These are phyloP conservation scores for Carassius gibelio DNA, from an alignment of 2,113 vertebrate genomes.

Conservation along the genomic window DNA sequence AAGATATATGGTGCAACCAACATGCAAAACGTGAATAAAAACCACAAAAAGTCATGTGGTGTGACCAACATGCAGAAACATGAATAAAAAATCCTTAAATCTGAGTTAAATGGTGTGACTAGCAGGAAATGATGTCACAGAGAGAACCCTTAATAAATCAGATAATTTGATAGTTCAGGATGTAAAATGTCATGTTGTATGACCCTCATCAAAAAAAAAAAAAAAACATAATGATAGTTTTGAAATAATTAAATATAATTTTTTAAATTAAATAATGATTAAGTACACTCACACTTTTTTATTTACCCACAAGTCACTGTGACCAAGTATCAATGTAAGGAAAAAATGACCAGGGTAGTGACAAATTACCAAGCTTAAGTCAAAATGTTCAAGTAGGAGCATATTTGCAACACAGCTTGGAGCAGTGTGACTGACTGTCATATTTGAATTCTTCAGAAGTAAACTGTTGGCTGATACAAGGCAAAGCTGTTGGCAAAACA, in stretches of 20 bases:
- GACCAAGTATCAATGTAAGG: neutral
- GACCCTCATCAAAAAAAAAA: neutral
- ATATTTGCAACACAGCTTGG: neutral
- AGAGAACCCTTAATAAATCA: neutral
- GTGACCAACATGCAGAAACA: neutral
- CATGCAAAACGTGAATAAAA: neutral
- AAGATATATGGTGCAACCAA: neutral
- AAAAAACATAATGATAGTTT: neutral
- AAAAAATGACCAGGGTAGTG: neutral
- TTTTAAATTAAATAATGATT: neutral
- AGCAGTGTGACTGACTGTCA: slow-evolving; percentile 16
- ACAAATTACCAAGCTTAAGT: neutral
- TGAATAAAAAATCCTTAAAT: neutral
- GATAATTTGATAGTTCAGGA: neutral
- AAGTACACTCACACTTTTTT: neutral
- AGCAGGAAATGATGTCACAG: neutral
- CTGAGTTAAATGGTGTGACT: no score
- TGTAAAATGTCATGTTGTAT: neutral
- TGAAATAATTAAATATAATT: neutral
- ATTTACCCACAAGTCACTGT: neutral
- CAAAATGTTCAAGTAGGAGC: neutral
- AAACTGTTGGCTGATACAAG: slow-evolving; percentile 1
- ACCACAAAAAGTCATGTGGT: neutral
- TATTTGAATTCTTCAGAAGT: slow-evolving; percentile 6
- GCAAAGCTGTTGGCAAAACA: slow-evolving; percentile 20